Evolutionary conservation across 2,113 vertebrate genomes (phyloP).

Genomic region (Pollimyrus isidori): DNA sequence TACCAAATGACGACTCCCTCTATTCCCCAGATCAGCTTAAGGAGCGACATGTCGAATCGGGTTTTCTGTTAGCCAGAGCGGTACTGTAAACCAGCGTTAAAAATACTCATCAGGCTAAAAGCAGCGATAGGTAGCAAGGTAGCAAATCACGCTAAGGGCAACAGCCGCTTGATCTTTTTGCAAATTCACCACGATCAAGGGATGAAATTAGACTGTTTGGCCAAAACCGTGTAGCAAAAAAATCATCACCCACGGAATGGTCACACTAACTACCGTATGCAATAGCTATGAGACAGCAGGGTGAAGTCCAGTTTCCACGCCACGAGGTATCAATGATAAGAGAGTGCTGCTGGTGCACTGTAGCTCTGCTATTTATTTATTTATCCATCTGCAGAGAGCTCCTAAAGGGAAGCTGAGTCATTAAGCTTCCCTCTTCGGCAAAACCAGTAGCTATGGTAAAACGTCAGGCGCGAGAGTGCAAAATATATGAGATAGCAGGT

Average conservation of each 20-base stretch:
- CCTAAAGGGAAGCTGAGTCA: constrained; percentile 10
- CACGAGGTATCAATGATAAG: not conserved
- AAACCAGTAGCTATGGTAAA: not conserved
- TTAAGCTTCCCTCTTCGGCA: not conserved
- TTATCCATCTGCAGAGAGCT: not conserved
- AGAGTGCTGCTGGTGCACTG: not conserved
- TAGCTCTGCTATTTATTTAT: not conserved
- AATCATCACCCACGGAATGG: not conserved
- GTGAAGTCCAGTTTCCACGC: not conserved
- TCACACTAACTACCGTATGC: not conserved
- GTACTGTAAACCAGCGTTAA: not conserved
- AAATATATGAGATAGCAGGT: not conserved
- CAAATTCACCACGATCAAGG: not conserved
- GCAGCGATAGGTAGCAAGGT: too few relatives aligned
- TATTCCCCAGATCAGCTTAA: not conserved
- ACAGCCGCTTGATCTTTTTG: not conserved
- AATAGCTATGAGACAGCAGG: not conserved
- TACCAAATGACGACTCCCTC: not conserved
- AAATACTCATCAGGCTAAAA: not conserved
- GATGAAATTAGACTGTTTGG: not conserved
- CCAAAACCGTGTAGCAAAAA: not conserved
- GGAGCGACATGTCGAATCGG: not conserved
- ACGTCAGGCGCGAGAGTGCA: not conserved
- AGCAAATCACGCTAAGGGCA: not conserved
- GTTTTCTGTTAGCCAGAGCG: not conserved